phyloP scores from a whole-genome alignment of 2,888 invertebrate genomes.

The Fragum fragum region DNA sequence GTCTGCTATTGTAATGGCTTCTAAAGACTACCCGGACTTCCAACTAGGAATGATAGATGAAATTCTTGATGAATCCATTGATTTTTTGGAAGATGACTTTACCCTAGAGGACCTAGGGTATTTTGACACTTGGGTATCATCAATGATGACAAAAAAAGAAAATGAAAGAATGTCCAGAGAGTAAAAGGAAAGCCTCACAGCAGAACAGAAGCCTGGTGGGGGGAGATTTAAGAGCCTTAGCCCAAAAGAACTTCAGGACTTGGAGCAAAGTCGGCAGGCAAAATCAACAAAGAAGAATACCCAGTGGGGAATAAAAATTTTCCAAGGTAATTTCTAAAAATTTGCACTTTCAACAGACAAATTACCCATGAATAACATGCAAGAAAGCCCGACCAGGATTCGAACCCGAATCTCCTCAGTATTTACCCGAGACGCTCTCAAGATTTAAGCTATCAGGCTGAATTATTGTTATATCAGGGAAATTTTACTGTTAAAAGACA shows the following conservation, averaged over 20 bases:
- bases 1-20: no score
- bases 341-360: background rate
- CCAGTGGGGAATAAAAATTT: constrained; percentile 14
- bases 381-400: constrained; percentile 5
- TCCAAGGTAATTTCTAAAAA: constrained; percentile 26
- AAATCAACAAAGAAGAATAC: constrained; percentile 14
- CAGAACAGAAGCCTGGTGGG: background rate
- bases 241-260: background rate
- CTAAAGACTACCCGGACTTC: no score
- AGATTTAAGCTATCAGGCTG: constrained; percentile 16
- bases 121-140: no score
- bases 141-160: no score
- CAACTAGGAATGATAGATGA: no score
- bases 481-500: background rate
- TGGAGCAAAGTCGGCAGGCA: constrained; percentile 6
- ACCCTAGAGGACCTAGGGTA: no score
- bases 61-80: no score
- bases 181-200: no score
- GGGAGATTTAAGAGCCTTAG: constrained; percentile 4
- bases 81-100: no score
- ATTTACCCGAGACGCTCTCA: constrained; percentile 8
- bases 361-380: background rate
- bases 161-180: no score
- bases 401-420: constrained; percentile 11
- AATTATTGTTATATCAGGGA: background rate